phyloP scores from a whole-genome alignment of 30 jellyfish, hydroid and myxozoan genomes.

The Hydra vulgaris region DNA sequence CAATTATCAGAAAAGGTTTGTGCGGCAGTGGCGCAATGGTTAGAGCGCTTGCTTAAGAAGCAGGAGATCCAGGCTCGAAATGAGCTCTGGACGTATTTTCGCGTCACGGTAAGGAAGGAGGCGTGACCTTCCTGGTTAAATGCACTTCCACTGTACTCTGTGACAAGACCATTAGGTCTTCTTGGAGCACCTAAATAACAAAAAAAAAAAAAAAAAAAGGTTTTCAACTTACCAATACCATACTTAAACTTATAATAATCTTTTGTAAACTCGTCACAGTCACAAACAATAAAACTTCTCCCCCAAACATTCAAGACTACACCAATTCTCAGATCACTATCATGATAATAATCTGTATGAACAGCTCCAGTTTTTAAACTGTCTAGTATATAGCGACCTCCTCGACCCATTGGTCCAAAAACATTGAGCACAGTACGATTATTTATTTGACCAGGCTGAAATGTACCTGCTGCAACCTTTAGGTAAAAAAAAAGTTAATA shows the following conservation, averaged over 20 bases:
- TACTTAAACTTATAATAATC: slow-evolving; percentile 44
- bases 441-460: slow-evolving; percentile 82
- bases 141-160: too few relatives aligned
- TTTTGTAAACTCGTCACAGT: slow-evolving; percentile 81
- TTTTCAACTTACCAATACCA: neutral
- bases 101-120: too few relatives aligned
- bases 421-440: slow-evolving; percentile 94
- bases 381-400: slow-evolving; percentile 92
- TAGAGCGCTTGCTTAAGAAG: too few relatives aligned
- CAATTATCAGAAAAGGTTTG: too few relatives aligned
- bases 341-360: slow-evolving; percentile 79
- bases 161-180: too few relatives aligned
- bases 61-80: too few relatives aligned
- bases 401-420: slow-evolving; percentile 96
- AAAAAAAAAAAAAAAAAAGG: too few relatives aligned
- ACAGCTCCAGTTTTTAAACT: slow-evolving; percentile 94
- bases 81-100: too few relatives aligned
- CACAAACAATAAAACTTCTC: slow-evolving; percentile 54
- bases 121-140: too few relatives aligned
- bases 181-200: too few relatives aligned
- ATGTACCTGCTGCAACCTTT: slow-evolving; percentile 56
- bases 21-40: too few relatives aligned
- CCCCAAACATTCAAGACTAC: slow-evolving; percentile 90
- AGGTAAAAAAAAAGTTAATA: neutral
- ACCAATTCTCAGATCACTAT: slow-evolving; percentile 67